Percentiles rank a stretch among this genome's conserved stretches.
Conservation (phyloP, 2,113 vertebrate genomes). For the Dicerorhinus sumatrensis region DNA sequence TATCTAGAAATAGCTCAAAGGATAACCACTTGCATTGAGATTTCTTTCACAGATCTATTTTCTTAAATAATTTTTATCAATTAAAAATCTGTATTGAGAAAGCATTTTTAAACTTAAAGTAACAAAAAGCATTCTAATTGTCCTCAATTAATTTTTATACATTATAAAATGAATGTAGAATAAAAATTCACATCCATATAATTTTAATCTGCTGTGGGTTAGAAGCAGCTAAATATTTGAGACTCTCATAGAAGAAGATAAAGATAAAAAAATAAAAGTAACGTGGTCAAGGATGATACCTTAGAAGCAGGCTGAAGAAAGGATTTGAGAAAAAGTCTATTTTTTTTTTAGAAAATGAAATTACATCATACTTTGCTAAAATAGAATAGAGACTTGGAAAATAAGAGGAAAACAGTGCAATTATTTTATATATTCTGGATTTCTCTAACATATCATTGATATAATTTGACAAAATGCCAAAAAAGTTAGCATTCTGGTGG, state of each 20-base stretch:
- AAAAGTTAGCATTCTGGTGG: conserved; percentile 45
- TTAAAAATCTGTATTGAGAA: neutral
- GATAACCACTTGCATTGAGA: neutral
- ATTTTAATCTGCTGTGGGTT: neutral
- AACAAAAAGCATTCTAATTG: neutral
- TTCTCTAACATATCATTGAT: conserved; percentile 18
- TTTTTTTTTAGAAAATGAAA: neutral
- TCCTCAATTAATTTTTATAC: neutral
- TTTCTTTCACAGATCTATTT: neutral
- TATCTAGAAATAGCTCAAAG: neutral
- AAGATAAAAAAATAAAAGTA: neutral
- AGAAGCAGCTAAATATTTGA: neutral
- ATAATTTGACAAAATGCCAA: conserved; percentile 62
- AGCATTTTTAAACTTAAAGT: neutral
- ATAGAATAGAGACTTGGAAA: neutral
- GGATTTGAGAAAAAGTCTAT: neutral
- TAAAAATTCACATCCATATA: neutral
- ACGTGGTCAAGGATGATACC: accelerated
- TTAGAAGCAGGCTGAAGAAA: neutral
- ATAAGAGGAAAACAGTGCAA: neutral
- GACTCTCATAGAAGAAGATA: neutral
- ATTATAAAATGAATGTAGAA: neutral
- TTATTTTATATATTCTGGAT: conserved; percentile 29
- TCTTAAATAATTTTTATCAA: neutral
- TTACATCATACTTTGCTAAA: neutral